Conservation (phyloP, 2,113 vertebrate genomes). For the Pycnonotus jocosus region DNA sequence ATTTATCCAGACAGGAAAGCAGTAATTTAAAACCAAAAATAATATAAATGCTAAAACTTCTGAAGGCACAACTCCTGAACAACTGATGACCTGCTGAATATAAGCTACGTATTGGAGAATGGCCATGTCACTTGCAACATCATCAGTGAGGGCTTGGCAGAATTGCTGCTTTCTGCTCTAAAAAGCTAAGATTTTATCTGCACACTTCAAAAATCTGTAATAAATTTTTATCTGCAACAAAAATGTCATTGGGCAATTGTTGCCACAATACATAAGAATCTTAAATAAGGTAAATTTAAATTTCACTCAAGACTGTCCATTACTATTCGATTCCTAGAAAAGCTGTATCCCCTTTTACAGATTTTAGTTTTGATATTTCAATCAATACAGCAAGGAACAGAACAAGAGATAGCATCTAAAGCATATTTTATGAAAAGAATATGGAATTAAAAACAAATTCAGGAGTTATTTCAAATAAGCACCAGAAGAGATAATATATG, state of each 20-base stretch:
- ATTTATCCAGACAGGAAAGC: not conserved
- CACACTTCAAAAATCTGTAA: not conserved
- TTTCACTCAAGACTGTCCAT: not conserved
- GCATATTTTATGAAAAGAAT: not conserved
- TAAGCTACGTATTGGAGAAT: not conserved
- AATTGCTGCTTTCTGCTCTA: not conserved
- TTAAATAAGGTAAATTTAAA: not conserved
- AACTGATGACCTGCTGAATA: not conserved
- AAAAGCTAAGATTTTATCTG: not conserved
- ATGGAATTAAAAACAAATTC: not conserved
- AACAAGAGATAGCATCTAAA: not conserved
- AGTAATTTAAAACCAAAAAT: not conserved
- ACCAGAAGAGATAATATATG: not conserved
- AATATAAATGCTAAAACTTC: not conserved
- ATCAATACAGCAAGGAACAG: not conserved
- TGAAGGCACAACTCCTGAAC: not conserved
- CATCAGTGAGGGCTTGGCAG: not conserved
- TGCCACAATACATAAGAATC: not conserved
- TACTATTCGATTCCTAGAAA: not conserved
- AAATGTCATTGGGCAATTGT: not conserved
- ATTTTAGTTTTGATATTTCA: not conserved
- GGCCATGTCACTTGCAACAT: not conserved
- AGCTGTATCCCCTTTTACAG: not conserved
- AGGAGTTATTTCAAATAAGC: not conserved
- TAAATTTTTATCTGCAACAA: not conserved